phyloP scores from a whole-genome alignment of 64 coral and sea anemone species.

The Montipora cactus region DNA sequence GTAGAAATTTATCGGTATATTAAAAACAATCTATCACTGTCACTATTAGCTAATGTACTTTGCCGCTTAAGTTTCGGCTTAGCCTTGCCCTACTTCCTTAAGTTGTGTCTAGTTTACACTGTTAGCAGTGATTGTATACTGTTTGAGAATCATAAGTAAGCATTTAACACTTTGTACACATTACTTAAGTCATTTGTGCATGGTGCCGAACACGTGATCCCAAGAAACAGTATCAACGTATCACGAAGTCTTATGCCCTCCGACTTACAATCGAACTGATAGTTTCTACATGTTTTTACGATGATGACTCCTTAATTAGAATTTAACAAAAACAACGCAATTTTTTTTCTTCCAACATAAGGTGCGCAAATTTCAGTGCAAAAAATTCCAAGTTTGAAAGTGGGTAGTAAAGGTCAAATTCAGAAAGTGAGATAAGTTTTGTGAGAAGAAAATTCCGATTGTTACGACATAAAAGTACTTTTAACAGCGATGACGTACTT shows the following conservation, averaged over 20 bases:
- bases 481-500: slow-evolving; percentile 15
- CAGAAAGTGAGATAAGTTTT: not conserved
- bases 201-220: not conserved
- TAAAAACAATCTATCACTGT: slow-evolving; percentile 49
- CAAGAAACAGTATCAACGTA: not conserved
- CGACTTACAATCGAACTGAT: no score
- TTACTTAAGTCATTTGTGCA: not conserved
- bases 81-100: not conserved
- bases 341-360: not conserved
- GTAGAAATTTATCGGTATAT: slow-evolving; percentile 37
- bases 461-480: slow-evolving; percentile 5
- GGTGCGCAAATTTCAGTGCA: not conserved
- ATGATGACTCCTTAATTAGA: not conserved
- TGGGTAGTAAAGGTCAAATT: slow-evolving; percentile 15
- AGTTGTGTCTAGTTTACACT: slow-evolving; percentile 36
- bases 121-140: not conserved
- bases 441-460: slow-evolving; percentile 12
- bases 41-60: not conserved
- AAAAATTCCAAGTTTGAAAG: not conserved
- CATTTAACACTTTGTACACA: not conserved
- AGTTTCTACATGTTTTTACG: not conserved
- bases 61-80: slow-evolving; percentile 9
- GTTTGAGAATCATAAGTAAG: slow-evolving; percentile 8
- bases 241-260: not conserved
- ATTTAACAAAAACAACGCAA: slow-evolving; percentile 19